Base-by-base conservation (phyloP, 2,797 vertebrate genomes). In the Neopelma chrysocephalum region DNA sequence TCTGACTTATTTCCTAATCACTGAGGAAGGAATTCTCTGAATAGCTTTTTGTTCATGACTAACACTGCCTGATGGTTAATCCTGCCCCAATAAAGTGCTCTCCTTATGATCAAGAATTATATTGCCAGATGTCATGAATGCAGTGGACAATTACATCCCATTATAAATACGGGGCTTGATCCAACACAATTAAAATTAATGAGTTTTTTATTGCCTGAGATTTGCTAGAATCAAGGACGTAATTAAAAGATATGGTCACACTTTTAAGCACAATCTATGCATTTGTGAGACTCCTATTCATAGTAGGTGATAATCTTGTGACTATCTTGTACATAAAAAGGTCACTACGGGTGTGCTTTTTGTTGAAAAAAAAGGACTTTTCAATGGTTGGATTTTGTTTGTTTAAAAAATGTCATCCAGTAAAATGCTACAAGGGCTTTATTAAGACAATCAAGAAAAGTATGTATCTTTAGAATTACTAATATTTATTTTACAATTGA, bases 141-240 rank as follows among this genome's bases (percentile, higher is more conserved):
- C 66, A 87, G 50, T 53, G 72, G 69, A 90, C 93, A 90, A 80
- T 82, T 90, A 82, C 65, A 91, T 81, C 69, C 72, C 26, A 72
- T 85, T 89, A 89, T 45, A 93, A 94, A 96, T 73, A 86, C 0
- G 4, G 53, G 61, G 45, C 50, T 86, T 61, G 45, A 83, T 94
- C 69, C 91, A 96, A 83, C 34, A 75, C 57, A 50, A 81, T 91
- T 95, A 93, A 88, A 95, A 90, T 90, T 89, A 90, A 97, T 66
- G 77, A 69, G 47, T 0, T 81, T 91, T 94, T 94, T 76, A 88
- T 60, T 62, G 66, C 80, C 80, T 70, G 82, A 88, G 84, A 93
- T 96, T 93, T 96, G 25, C 72, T 56, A 29, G 76, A 93, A 88
- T 86, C 57, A 83, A 88, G 58, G 54, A 40, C 26, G 54, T 81